Conservation (phyloP, 2,113 vertebrate species). For the Neolamprologus sp. region DNA sequence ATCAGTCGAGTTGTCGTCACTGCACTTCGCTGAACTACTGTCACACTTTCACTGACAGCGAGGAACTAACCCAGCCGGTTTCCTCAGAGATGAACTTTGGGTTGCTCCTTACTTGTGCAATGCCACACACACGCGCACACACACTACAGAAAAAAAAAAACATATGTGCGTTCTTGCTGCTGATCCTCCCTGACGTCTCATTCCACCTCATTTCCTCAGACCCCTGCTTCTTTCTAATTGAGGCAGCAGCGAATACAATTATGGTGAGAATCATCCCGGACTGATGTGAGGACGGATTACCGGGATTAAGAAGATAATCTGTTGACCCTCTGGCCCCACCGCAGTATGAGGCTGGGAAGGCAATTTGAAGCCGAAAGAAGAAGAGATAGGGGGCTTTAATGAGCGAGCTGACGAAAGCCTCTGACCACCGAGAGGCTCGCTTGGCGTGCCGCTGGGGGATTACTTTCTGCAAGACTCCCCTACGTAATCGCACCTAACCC, state of each 20-base stretch:
- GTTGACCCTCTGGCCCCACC: conserved; percentile 58
- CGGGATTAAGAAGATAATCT: conserved; percentile 68
- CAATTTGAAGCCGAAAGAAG: conserved; percentile 53
- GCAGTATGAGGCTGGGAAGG: conserved; percentile 58
- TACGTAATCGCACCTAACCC: conserved; percentile 12
- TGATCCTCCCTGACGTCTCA: conserved; percentile 39
- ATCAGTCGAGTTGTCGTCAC: background rate
- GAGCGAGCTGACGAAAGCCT: conserved; percentile 41
- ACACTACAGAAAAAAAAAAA: background rate
- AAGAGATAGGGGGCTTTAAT: conserved; percentile 49
- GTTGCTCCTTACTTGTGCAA: background rate
- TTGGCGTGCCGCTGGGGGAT: conserved; percentile 31
- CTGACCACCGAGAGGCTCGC: conserved; percentile 40
- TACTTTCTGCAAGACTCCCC: conserved; percentile 27
- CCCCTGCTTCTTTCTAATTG: conserved; percentile 55
- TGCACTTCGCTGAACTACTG: background rate
- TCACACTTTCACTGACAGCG: background rate
- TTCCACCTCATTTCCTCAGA: conserved; percentile 43
- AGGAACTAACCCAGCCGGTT: background rate
- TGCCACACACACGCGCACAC: background rate
- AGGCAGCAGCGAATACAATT: conserved; percentile 61
- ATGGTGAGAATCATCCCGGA: conserved; percentile 61
- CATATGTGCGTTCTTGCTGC: background rate
- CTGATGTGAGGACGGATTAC: conserved; percentile 69
- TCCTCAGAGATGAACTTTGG: background rate